phyloP scores from a whole-genome alignment of 1,140 invertebrate species.

The Trichonephila clavipes region DNA sequence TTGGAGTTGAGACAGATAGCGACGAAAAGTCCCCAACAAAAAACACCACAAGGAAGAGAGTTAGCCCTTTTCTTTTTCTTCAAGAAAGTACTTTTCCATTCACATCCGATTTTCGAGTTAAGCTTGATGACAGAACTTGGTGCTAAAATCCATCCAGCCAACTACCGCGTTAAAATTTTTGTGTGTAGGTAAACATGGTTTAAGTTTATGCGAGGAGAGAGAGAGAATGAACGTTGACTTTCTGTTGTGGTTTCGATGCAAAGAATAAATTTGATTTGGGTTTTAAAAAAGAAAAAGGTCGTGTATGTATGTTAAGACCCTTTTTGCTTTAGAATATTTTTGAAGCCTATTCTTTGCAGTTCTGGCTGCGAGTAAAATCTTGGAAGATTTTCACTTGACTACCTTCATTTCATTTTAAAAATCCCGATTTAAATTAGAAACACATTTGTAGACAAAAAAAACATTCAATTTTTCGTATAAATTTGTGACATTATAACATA shows the following conservation, averaged over 20 bases:
- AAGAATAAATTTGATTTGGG: too few relatives aligned
- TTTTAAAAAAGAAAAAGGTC: too few relatives aligned
- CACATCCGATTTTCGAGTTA: neutral
- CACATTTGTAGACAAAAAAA: too few relatives aligned
- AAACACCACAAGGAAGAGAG: neutral
- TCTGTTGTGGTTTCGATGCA: neutral
- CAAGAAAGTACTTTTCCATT: neutral
- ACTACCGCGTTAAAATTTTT: slow-evolving; percentile 51
- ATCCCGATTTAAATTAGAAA: too few relatives aligned
- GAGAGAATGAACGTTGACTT: neutral
- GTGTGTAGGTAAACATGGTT: slow-evolving; percentile 36
- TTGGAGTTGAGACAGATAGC: slow-evolving; percentile 31
- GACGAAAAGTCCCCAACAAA: slow-evolving; percentile 5
- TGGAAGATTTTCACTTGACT: too few relatives aligned
- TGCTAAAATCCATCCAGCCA: neutral
- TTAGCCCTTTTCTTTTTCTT: neutral
- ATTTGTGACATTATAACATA: too few relatives aligned
- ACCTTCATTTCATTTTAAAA: too few relatives aligned
- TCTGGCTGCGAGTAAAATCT: too few relatives aligned
- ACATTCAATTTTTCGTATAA: too few relatives aligned
- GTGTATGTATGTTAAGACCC: too few relatives aligned
- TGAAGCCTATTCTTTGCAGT: too few relatives aligned
- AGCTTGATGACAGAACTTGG: neutral
- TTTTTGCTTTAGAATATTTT: too few relatives aligned
- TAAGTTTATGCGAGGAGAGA: neutral